Evolutionary conservation across 2,888 invertebrate species (phyloP), one percentile per base, ranked within the genome.

Genomic region (Cantharis rufa): DNA sequence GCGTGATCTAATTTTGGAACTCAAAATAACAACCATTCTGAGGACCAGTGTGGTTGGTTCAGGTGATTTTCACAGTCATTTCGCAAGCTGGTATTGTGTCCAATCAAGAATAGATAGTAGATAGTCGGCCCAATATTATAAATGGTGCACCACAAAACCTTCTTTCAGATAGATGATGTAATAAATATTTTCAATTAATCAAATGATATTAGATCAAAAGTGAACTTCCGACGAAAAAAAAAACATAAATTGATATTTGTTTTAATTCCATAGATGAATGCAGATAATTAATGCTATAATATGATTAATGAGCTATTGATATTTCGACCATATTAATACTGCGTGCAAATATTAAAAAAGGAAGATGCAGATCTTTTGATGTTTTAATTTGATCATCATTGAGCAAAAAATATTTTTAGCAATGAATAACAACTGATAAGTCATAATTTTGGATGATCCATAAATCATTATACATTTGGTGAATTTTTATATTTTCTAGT

Each of bases 241-340:
- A 21, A 18, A 18, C 18, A 21, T 66, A 66, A 66, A 66, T 66
- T 18, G 24, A 66, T 66, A 66, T 66, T 66, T 66, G 64, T 66
- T 66, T 66, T 66, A 66, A 66, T 66, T 64, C 24, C 24, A 24
- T 66, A 21, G 64, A 66, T 66, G 21, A 66, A 18, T 66, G 64
- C 18, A 66, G 64, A 66, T 66, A 66, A 66, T 66, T 66, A 66
- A 66, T 66, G 18, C 64, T 21, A n/a, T 48, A 66, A 66, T 66
- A 66, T 66, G 64, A 66, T 66, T 66, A 66, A 66, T 66, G 64
- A 66, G 64, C 21, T 66, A 66, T 66, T 66, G 64, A 66, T 66
- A 18, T 66, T 21, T 64, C 7, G 21, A 64, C 64, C 64, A 64
- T 64, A 32, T 32, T 32, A 32, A 32, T 32, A 11, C 32, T 32